Evolutionary conservation across 2,888 invertebrate species (phyloP), one percentile per base, ranked within the genome.

Genomic region (Thymelicus sylvestris): DNA sequence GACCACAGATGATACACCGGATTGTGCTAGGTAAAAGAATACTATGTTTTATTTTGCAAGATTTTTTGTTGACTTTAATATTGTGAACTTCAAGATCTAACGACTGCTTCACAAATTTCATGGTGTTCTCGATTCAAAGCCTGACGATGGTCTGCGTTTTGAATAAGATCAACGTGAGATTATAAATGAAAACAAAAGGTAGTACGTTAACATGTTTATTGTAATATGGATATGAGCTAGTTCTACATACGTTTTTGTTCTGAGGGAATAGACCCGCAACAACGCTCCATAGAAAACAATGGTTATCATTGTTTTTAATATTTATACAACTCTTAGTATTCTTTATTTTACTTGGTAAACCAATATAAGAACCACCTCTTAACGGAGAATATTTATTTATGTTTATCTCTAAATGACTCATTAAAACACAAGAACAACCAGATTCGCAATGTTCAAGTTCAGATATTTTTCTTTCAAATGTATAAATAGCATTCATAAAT

Each of bases 201-300:
- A 31, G 31, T 31, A 3, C 31, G 31, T 31, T 5, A 31, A 31
- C 31, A 31, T 31, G 31, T 31, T 31, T 31, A 31, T 31, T 31
- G 31, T 31, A 73, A 67, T 73, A 66, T 10, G 74, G 76, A 62
- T 76, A 76, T 3, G 76, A 74, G n/a, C 19, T 61, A n/a, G 44
- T 48, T 67, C 73, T 68, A 64, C 65, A 65, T 12, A 63, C 64
- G 62, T 74, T 76, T 52, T n/a, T 72, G 39, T 59, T 64, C 39
- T 15, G 13, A n/a, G 69, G 73, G 63, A 63, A 69, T 61, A 73
- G 61, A n/a, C 52, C 55, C 10, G 75, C 73, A 7, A 67, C 52
- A 31, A 74, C 65, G 44, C 69, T 55, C 71, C 74, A 75, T 12
- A 72, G 47, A 44, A 74, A 75, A 59, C 68, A 73, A 57, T 52